A percentile compares a stretch with the other conserved stretches of the same genome.
Evolutionary conservation across 2,797 vertebrate species (phyloP).

Genomic region (Sarcoramphus papa): DNA sequence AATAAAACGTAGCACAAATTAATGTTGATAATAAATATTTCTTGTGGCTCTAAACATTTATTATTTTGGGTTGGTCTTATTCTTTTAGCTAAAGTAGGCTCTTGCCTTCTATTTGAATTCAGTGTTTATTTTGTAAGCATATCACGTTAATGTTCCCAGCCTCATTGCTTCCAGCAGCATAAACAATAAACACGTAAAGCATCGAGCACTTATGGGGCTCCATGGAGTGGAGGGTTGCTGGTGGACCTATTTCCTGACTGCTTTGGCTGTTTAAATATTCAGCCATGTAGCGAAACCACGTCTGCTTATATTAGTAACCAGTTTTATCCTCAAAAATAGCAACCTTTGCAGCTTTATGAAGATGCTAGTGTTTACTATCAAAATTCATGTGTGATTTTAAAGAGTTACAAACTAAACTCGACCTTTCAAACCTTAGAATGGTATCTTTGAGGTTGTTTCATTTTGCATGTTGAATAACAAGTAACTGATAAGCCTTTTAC

Average conservation of each 20-base stretch:
- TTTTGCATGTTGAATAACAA: background rate
- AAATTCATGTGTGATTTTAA: background rate
- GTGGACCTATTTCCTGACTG: conserved; percentile 6
- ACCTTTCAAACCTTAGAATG: conserved; percentile 3
- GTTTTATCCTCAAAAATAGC: conserved; percentile 16
- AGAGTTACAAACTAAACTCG: background rate
- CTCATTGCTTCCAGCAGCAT: conserved; percentile 18
- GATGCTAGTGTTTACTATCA: background rate
- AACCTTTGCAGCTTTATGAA: conserved; percentile 1
- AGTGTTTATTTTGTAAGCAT: background rate
- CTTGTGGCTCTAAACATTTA: conserved; percentile 21
- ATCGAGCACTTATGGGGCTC: background rate
- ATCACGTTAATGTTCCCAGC: background rate
- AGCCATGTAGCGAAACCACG: background rate
- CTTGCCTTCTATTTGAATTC: background rate
- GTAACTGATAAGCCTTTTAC: background rate
- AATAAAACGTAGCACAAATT: conserved; percentile 16
- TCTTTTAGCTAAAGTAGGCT: conserved; percentile 11
- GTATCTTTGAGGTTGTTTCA: background rate
- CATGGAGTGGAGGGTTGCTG: background rate
- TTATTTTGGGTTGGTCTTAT: conserved; percentile 42
- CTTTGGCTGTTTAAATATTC: conserved; percentile 46
- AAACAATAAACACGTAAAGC: background rate
- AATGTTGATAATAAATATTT: conserved; percentile 51
- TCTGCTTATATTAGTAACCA: background rate